These are phyloP conservation scores for Clostera curtula DNA, from an alignment of 2,888 invertebrate species.

Conservation along the genomic window DNA sequence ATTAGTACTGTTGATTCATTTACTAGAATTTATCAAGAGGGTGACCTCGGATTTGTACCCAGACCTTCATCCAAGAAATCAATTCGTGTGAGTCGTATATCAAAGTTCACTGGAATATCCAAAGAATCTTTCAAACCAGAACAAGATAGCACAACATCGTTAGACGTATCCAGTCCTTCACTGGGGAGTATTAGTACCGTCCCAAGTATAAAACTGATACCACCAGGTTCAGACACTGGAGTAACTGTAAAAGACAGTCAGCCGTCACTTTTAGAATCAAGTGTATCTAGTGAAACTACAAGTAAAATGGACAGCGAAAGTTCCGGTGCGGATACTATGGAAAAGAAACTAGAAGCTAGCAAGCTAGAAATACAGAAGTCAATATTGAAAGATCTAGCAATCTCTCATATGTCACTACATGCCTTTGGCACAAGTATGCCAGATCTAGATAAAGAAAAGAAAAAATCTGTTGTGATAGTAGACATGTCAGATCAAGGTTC, in stretches of 20 bases:
- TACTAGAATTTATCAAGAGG: conserved; percentile 74
- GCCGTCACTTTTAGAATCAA: conserved; percentile 10
- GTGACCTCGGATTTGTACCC: conserved; percentile 80
- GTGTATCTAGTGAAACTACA: conserved; percentile 1
- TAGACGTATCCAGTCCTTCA: conserved; percentile 5
- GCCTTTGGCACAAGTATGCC: background rate
- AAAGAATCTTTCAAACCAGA: conserved; percentile 25
- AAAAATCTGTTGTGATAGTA: conserved; percentile 4
- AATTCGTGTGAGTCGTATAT: conserved; percentile 17
- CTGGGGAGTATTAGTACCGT: conserved; percentile 12
- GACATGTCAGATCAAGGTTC: background rate
- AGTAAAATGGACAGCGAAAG: conserved; percentile 3
- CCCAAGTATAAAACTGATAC: conserved; percentile 15
- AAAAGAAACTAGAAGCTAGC: conserved; percentile 14
- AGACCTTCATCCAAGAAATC: conserved; percentile 46
- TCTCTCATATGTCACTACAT: conserved; percentile 1
- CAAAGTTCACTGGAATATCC: conserved; percentile 27
- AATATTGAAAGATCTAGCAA: conserved; percentile 10
- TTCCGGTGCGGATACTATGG: conserved; percentile 3
- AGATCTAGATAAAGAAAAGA: background rate
- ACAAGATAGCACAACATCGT: conserved; percentile 19
- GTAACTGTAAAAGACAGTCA: conserved; percentile 4
- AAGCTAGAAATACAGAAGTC: conserved; percentile 16
- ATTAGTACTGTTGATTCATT: conserved; percentile 64
- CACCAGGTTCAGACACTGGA: conserved; percentile 3